Base-by-base conservation (phyloP, 2,113 vertebrate species). In the Pterocles orientalis region DNA sequence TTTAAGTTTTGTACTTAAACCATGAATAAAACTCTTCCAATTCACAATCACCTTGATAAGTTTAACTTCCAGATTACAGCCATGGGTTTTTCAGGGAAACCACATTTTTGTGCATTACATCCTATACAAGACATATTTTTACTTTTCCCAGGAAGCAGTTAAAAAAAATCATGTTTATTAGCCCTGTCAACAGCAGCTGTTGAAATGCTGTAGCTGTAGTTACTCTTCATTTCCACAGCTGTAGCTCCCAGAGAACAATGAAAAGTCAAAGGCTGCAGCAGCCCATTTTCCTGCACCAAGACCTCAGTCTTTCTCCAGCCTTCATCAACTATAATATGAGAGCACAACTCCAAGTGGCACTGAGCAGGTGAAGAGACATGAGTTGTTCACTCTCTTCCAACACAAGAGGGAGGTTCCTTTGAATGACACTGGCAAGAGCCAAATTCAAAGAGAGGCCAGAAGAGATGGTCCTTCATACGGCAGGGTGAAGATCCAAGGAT, bases 111-210 rank as follows among this genome's bases (percentile, higher is more conserved):
- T 71, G 76, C 82, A 64, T 78, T 79, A 45, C 60, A 78, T 94
- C 83, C 96, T 79, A 85, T 24, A 68, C 72, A 82, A 78, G 90
- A 61, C 33, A 62, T 36, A 18, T 48, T 75, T 77, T 69, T 84
- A 54, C 69, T 93, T 96, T 95, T 92, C 71, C 83, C 76, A 94
- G 95, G 92, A 96, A 95, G 80, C 86, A 36, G 91, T 92, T 93
- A 41, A 36, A 36, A 36, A 92, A 96, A 93, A 39, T 81, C 26
- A 6, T 78, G 72, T 93, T 95, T 95, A 68, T 88, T 86, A 84
- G 48, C 62, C 39, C 68, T 45, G 53, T 70, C 88, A 84, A 36
- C 56, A 86, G 69, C 88, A 95, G 86, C 91, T 96, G 93, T 60
- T 3, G 14, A 84, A 94, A 51, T 28, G 43, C 85, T 79, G 2